Evolutionary conservation across 1,140 invertebrate species (phyloP), one percentile per base, ranked within the genome.

Genomic region (Bombus cullumanus): DNA sequence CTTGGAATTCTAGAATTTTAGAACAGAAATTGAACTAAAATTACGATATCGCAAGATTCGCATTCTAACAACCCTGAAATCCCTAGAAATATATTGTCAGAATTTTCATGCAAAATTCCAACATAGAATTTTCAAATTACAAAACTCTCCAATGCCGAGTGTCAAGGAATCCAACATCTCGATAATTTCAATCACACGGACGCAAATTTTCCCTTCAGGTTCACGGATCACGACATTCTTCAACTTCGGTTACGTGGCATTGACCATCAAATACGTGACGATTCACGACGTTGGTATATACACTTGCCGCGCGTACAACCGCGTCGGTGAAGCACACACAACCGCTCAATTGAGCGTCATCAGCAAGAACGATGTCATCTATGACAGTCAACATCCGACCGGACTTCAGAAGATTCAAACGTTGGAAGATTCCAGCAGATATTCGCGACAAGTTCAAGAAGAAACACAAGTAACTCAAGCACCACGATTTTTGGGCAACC

Each of bases 161-260:
- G 10, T 1, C 3, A 10, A 2, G 22, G 12, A 37, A 13, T 28
- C 34, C 34, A 5, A 39, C 9, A 39, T 22, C 1, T 39, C 13
- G 6, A 5, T 3, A 1, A n/a, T 37, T 6, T 25, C 2, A 8
- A 41, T 13, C 4, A 8, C 53, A 41, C 13, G 25, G 34, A 47
- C 53, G 39, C 3, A n/a, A 43, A 47, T 41, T 85, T 75, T 18
- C 72, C 83, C 77, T 81, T 88, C 87, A 97, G 96, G 96, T 95
- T 98, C 98, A 59, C 96, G 98, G 94, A 99, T 98, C 77, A 99
- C 98, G 84, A 98, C 97, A 57, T 99, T 99, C 96, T 99, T 98
- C 94, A 99, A 99, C 93, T 99, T 99, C 94, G 99, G 99, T 72
- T 99, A 99, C 92, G 98, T 99, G 85, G 99, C 99, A 1, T 94